phyloP scores from a whole-genome alignment of 1,140 invertebrate species.

The Papilio polytes region DNA sequence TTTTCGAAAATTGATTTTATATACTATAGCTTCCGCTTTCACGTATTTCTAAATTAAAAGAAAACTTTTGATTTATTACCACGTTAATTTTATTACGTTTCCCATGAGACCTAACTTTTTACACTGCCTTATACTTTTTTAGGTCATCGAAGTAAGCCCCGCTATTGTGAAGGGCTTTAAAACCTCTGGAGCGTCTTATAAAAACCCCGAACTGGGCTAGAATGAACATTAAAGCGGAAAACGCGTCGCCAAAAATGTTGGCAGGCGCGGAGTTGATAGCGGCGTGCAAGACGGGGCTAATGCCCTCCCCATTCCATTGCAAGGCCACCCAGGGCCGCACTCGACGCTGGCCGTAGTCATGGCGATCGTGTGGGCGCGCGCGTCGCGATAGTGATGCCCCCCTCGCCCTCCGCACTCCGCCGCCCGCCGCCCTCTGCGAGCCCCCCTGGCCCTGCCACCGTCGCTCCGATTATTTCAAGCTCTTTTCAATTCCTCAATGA shows the following conservation, averaged over 20 bases:
- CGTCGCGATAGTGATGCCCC: conserved; percentile 75
- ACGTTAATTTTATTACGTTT: conserved; percentile 12
- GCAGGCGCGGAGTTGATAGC: conserved; percentile 75
- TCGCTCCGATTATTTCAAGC: conserved; percentile 65
- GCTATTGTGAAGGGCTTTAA: conserved; percentile 31
- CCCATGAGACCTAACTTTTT: neutral
- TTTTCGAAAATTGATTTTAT: neutral
- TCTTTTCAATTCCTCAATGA: conserved; percentile 78
- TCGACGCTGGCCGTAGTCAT: conserved; percentile 70
- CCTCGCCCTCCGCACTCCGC: conserved; percentile 41
- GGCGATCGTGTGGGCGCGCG: conserved; percentile 68
- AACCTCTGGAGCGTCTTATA: conserved; percentile 18
- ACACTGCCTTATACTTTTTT: conserved; percentile 8
- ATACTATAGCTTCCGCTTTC: neutral
- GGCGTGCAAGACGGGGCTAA: conserved; percentile 79
- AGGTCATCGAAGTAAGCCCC: conserved; percentile 27
- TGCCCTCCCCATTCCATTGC: conserved; percentile 82
- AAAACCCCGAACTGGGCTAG: conserved; percentile 51
- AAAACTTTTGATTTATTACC: neutral
- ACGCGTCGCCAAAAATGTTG: conserved; percentile 72
- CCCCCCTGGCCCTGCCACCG: conserved; percentile 42
- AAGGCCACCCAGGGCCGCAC: conserved; percentile 81
- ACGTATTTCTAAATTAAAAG: neutral
- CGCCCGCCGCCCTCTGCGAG: conserved; percentile 44
- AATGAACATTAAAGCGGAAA: conserved; percentile 68